Evolutionary conservation across 2,888 invertebrate species (phyloP).

Genomic region (Drepanosiphum platanoidis): DNA sequence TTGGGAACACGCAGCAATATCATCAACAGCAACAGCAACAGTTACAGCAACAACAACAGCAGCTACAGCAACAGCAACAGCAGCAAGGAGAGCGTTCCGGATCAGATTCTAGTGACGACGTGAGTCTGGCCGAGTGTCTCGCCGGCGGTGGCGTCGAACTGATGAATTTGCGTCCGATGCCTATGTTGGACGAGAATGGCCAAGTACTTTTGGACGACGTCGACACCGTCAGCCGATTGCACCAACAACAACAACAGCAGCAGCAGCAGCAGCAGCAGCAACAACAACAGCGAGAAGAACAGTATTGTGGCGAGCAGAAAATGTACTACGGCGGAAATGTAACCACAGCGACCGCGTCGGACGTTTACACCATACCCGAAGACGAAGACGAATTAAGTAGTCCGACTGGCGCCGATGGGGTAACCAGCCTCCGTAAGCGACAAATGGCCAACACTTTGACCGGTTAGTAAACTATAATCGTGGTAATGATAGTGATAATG

Average conservation of each 20-base stretch:
- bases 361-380: conserved; percentile 70
- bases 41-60: conserved; percentile 62
- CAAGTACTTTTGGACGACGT: conserved; percentile 63
- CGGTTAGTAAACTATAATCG: conserved; percentile 18
- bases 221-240: conserved; percentile 59
- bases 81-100: conserved; percentile 63
- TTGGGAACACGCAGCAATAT: conserved; percentile 62
- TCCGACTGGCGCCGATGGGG: conserved; percentile 68
- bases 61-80: conserved; percentile 63
- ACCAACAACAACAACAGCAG: conserved; percentile 61
- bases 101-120: conserved; percentile 63
- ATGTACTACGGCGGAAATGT: conserved; percentile 68
- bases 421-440: conserved; percentile 67
- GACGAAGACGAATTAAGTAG: conserved; percentile 69
- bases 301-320: conserved; percentile 61
- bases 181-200: conserved; percentile 62
- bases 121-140: conserved; percentile 62
- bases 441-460: conserved; percentile 60
- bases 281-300: conserved; percentile 54
- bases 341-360: conserved; percentile 65
- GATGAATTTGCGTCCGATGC: conserved; percentile 53
- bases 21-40: conserved; percentile 64
- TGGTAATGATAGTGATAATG: too few species aligned
- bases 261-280: conserved; percentile 58
- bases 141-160: conserved; percentile 55